A percentile compares a stretch with the other conserved stretches of the same genome.
phyloP scores from a whole-genome alignment of 2,888 invertebrate species.

The Drosophila pegasa region DNA sequence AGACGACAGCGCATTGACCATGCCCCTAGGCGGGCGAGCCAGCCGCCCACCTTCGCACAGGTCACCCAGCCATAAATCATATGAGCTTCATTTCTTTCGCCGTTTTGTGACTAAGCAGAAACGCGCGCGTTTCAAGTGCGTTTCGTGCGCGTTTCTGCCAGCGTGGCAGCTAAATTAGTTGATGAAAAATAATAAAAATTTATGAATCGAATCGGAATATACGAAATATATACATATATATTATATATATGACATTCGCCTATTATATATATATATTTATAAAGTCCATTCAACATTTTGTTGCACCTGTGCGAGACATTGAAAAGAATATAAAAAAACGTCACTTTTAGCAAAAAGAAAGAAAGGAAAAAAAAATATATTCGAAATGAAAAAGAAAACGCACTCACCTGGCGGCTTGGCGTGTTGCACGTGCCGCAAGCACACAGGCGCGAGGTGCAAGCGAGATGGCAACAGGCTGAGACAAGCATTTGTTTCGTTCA shows the following conservation, averaged over 20 bases:
- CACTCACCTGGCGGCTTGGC: constrained; percentile 15
- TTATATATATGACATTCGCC: not conserved
- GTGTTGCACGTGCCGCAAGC: constrained; percentile 22
- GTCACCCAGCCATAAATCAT: constrained; percentile 21
- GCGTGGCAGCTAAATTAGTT: constrained; percentile 30
- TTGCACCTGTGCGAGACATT: not conserved
- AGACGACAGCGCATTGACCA: constrained; percentile 21
- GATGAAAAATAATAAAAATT: not conserved
- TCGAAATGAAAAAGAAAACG: constrained; percentile 10
- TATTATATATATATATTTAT: not conserved
- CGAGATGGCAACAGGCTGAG: constrained; percentile 7
- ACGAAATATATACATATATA: not conserved
- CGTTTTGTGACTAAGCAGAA: constrained; percentile 45
- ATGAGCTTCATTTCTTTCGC: not conserved
- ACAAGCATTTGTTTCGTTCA: constrained; percentile 1
- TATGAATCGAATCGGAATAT: not conserved
- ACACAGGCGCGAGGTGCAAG: constrained; percentile 18
- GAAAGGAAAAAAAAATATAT: not conserved
- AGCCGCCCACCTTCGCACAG: constrained; percentile 8
- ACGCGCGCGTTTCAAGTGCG: constrained; percentile 32
- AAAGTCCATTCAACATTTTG: not conserved
- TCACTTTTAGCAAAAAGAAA: constrained; percentile 5
- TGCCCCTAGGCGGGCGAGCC: constrained; percentile 11
- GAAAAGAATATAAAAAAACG: not conserved
- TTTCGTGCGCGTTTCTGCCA: constrained; percentile 35